Conservation (phyloP, 2,888 invertebrate genomes). For the Polymixis flavicincta region DNA sequence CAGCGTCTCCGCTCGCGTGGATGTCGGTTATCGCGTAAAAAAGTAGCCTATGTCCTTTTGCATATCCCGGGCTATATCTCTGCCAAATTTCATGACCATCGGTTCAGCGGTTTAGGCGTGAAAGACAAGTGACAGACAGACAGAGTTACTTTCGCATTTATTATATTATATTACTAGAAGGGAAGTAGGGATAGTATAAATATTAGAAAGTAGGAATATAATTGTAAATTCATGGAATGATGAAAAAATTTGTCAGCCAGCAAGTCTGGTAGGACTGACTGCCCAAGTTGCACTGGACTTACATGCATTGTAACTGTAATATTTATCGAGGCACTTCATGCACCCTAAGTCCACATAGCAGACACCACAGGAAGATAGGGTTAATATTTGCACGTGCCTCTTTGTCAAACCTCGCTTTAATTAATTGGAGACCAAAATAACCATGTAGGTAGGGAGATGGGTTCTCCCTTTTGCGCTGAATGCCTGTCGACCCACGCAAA, state of each 20-base stretch:
- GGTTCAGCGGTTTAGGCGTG: no score
- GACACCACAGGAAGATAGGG: background rate
- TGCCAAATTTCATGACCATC: no score
- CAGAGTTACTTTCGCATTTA: no score
- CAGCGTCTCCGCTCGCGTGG: no score
- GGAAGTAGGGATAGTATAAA: no score
- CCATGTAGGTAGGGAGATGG: background rate
- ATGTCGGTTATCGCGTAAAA: no score
- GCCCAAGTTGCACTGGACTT: background rate
- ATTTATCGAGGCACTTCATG: background rate
- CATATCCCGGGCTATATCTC: no score
- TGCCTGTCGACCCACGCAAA: slow-evolving; percentile 57
- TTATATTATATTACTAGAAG: no score
- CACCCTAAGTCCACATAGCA: background rate
- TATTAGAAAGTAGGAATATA: no score
- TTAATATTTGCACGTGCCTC: background rate
- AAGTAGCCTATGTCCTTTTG: no score
- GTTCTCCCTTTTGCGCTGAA: slow-evolving; percentile 21
- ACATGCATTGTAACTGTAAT: background rate
- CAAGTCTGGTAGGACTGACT: background rate
- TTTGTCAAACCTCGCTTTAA: slow-evolving; percentile 22
- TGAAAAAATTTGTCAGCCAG: background rate
- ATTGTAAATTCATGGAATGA: background rate
- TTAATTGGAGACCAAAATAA: slow-evolving; percentile 40
- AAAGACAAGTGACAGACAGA: no score